Evolutionary conservation across 2,113 vertebrate species (phyloP).

Genomic region (Oncorhynchus keta): DNA sequence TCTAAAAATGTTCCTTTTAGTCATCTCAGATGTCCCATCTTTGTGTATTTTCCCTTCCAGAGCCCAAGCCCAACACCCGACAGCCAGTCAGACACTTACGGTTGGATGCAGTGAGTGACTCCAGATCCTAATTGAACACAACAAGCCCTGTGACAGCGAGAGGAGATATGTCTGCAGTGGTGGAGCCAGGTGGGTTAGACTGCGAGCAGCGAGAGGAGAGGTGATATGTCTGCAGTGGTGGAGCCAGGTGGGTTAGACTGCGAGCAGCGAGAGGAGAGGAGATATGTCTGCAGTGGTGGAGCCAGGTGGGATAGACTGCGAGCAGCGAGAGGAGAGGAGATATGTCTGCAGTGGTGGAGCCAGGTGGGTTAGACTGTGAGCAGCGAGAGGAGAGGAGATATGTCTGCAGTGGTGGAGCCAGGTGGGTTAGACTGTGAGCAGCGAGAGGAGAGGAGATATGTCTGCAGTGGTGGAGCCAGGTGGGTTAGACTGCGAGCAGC

Average conservation of each 20-base stretch:
- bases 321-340: no score
- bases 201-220: no score
- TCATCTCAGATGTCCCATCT: background rate
- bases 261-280: no score
- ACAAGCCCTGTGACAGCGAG: background rate
- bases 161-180: background rate
- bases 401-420: background rate
- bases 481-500: no score
- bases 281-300: background rate
- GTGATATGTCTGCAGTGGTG: background rate
- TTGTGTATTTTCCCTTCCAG: background rate
- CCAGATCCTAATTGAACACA: conserved; percentile 54
- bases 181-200: background rate
- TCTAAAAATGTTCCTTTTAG: background rate
- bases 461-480: background rate
- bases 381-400: no score
- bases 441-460: background rate
- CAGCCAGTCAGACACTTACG: conserved; percentile 34
- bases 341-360: background rate
- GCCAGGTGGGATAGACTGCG: background rate
- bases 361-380: background rate
- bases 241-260: background rate
- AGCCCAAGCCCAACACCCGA: background rate
- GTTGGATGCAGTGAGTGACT: conserved; percentile 45
- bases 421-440: background rate